Base-by-base conservation (phyloP, 53 echinoderm and acorn worm genomes). In the Holothuria scabra region DNA sequence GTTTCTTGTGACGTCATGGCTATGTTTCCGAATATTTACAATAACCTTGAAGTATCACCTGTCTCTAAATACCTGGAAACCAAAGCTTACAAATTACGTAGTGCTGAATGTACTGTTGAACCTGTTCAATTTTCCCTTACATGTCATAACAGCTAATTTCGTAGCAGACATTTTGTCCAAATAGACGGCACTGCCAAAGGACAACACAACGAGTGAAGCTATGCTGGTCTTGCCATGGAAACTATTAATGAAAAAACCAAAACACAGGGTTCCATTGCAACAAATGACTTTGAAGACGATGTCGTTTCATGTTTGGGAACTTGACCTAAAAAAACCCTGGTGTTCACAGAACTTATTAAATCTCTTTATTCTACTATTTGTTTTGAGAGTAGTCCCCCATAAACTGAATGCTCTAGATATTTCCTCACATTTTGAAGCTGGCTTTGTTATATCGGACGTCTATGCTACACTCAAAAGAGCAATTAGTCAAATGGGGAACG, bases 1-100 rank as follows among this genome's bases (percentile, higher is more conserved):
- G 75, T 74, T 19, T 74, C 75, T 4, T 74, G 75, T 46, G 75
- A 74, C 28, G 8, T 74, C 9, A 24, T 49, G 4, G 75, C 75
- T 5, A 74, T 74, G 75, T 74, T 74, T 22, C 41, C 37, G 3
- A 34, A 74, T n/a, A 74, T 74, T 44, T 46, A 74, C 75, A 74
- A 46, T 48, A 74, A 46, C 28, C 75, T 74, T 46, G 75, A 48
- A 11, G 38, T 74, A 7, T 44, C 44, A 44, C 5, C 44, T 10
- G 44, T 44, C 10, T 44, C 44, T 10, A 44, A 44, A 44, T 67
- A 67, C 28, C 28, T 67, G 8, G 32, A 67, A 30, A 67, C 67
- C 67, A 67, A 30, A 67, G 3, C 8, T 7, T 29, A 67, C 19
- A 26, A 44, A 28, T 21, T 5, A 5, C 48, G 7, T 48, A 23